Evolutionary conservation across 2,113 vertebrate species (phyloP).

Genomic region (Lampris megalopsis): DNA sequence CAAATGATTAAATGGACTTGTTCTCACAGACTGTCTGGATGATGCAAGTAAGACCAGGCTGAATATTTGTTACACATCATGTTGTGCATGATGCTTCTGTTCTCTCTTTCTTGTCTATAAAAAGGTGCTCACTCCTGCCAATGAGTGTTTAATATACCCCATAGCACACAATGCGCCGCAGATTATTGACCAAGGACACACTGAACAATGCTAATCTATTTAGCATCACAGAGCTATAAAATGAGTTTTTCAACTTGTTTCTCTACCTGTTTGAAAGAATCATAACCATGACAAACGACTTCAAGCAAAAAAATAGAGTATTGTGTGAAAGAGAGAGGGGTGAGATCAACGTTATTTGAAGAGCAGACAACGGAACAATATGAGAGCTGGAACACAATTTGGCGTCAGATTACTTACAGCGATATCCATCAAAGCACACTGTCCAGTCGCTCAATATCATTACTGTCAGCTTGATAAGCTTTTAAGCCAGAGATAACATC

Average conservation of each 20-base stretch:
- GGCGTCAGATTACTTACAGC: constrained; percentile 72
- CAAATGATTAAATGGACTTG: constrained; percentile 24
- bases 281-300: constrained; percentile 74
- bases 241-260: constrained; percentile 70
- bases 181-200: constrained; percentile 60
- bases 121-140: constrained; percentile 11
- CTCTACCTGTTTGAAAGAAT: constrained; percentile 70
- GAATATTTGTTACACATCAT: constrained; percentile 17
- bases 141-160: constrained; percentile 34
- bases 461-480: constrained; percentile 73
- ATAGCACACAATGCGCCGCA: constrained; percentile 48
- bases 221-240: constrained; percentile 64
- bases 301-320: constrained; percentile 36
- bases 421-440: constrained; percentile 80
- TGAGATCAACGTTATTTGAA: constrained; percentile 64
- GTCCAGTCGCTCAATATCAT: constrained; percentile 77
- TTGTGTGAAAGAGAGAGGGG: background rate
- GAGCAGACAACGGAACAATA: constrained; percentile 71
- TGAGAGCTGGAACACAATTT: constrained; percentile 75
- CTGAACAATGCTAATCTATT: constrained; percentile 73
- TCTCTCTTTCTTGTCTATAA: constrained; percentile 30
- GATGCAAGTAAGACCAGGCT: background rate
- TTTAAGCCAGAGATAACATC: constrained; percentile 74
- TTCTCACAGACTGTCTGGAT: constrained; percentile 3
- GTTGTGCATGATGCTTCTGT: background rate